Conservation (phyloP, 35 echinoderm and acorn worm genomes). For the Apostichopus japonicus region DNA sequence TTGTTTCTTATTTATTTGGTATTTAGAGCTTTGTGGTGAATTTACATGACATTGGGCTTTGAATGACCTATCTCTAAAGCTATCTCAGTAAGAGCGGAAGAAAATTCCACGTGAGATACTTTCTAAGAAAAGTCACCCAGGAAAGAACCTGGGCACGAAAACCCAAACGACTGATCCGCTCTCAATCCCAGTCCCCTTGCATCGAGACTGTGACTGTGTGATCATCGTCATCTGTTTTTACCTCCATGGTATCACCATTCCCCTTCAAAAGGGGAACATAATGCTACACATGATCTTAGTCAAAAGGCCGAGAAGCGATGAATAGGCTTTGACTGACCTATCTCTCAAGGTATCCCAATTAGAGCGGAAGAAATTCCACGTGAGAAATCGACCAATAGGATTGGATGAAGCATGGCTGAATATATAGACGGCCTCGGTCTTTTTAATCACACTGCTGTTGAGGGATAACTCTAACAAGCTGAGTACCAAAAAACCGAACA, state of each 20-base stretch:
- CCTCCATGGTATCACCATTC: too few relatives aligned
- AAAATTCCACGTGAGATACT: conserved; percentile 37
- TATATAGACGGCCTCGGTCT: conserved; percentile 27
- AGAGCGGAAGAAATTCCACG: conserved; percentile 53
- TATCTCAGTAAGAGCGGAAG: conserved; percentile 43
- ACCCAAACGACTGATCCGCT: too few relatives aligned
- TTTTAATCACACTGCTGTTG: conserved; percentile 51
- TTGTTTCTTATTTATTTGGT: background rate
- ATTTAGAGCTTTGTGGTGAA: too few relatives aligned
- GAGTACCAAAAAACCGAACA: conserved; percentile 7
- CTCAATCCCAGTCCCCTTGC: too few relatives aligned
- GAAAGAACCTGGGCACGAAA: too few relatives aligned
- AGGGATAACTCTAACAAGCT: conserved; percentile 47
- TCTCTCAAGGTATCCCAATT: conserved; percentile 47
- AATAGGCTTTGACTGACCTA: conserved; percentile 35
- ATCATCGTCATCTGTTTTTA: too few relatives aligned
- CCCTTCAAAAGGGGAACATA: too few relatives aligned
- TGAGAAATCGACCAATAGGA: conserved; percentile 14
- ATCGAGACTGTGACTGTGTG: too few relatives aligned
- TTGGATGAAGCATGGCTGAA: conserved; percentile 18
- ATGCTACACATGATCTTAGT: too few relatives aligned
- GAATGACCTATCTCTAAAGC: conserved; percentile 51
- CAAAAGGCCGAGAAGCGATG: too few relatives aligned
- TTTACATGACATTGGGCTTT: too few relatives aligned
- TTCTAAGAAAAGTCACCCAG: too few relatives aligned